Evolutionary conservation across 2,113 vertebrate species (phyloP), one percentile per base, ranked within the genome.

Genomic region (Pimephales promelas): DNA sequence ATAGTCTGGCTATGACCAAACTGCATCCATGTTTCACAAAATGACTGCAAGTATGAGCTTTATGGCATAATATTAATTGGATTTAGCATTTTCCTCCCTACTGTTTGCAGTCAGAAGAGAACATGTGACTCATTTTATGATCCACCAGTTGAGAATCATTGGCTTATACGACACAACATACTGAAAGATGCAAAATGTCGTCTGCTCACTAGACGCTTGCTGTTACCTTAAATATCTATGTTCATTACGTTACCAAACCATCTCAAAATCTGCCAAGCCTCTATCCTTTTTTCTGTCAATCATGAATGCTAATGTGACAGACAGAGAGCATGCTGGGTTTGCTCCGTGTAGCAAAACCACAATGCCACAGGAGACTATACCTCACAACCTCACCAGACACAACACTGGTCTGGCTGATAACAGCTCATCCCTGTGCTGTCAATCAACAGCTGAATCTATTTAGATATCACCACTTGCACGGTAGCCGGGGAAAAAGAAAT

Each of bases 401-500:
- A 86, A 72, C 74, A 45, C 26, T 20, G 82, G 76, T 71, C 77
- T 16, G 20, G 56, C 81, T n/a, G 85, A 83, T 86, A 86, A 83
- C 81, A 73, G 81, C 81, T 83, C 75, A 62, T 34, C 34, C 66
- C 34, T 20, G 11, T 1, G 36, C 85, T 66, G 85, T 86, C 85
- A 83, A 52, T 86, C 75, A 86, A 54, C n/a, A 34, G 62, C 84
- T 10, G 10, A 66, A 79, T 86, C 85, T 79, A 43, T 79, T 74
- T 71, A 83, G 82, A 86, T 79, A 79, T 86, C 75, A 45, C 56
- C 18, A 40, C 64, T 59, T 43, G 56, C 24, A 77, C 36, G 16
- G 71, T 45, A 22, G 8, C 52, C n/a, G 26, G 56, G 57, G 36
- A 26, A 16, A 26, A 61, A 79, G 10, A 43, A 10, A 78, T 61